Base-by-base conservation (phyloP, 2,888 invertebrate genomes). In the Drosophila mimetica region DNA sequence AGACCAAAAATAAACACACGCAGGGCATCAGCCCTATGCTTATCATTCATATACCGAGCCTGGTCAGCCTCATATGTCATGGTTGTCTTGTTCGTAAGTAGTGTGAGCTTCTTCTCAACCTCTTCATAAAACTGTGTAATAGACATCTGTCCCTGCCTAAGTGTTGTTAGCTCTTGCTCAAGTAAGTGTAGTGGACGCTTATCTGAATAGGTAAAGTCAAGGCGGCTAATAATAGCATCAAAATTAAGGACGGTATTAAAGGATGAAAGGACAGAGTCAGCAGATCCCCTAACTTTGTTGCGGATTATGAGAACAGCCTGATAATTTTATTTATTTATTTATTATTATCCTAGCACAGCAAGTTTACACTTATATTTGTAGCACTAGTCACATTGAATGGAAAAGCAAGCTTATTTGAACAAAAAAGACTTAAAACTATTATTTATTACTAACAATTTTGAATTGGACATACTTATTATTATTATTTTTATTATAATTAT, bases 71-170 rank as follows among this genome's bases (percentile, higher is more conserved):
- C 16, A 30, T 46, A 46, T n/a, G n/a, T n/a, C n/a, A n/a, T n/a
- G n/a, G n/a, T n/a, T n/a, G n/a, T n/a, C n/a, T n/a, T n/a, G n/a
- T 32, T 47, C 30, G 28, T 46, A 28, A 28, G 28, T 9, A 46
- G 16, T 11, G 46, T 28, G 4, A 28, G 46, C 9, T 30, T 30
- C 46, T 30, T 46, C 46, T 46, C 28, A 46, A 46, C 4, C 46
- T 46, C 0, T n/a, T 37, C 16, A 9, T 37, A 37, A 37, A 16
- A 37, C 16, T 16, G 37, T 34, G 32, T 34, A 9, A 30, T 30
- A 30, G 30, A 22, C n/a, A 34, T n/a, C 34, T 34, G 34, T n/a
- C n/a, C n/a, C 6, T 9, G n/a, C n/a, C n/a, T n/a, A n/a, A 9
- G 28, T 30, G 28, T 30, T 9, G 28, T 30, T 1, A 30, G 9